Percentiles rank a stretch among this genome's conserved stretches.
These are phyloP conservation scores for Lacerta bilineata DNA, from an alignment of 2,797 vertebrate species.

Conservation along the genomic window DNA sequence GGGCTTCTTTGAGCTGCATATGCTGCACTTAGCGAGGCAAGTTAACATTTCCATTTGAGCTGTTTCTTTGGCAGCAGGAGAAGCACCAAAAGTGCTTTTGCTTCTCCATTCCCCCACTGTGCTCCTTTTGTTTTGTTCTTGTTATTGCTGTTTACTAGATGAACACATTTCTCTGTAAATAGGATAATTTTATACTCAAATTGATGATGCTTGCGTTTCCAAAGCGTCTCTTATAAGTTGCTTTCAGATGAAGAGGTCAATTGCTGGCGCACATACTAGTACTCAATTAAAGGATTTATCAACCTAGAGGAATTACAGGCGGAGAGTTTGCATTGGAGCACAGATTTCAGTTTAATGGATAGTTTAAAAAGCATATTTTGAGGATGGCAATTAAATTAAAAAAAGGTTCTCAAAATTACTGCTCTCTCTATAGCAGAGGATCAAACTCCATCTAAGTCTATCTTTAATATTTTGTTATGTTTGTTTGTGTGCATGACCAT, in stretches of 20 bases:
- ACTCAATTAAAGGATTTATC: constrained; percentile 73
- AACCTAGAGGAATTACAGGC: constrained; percentile 63
- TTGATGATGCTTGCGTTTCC: constrained; percentile 66
- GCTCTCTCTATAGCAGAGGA: constrained; percentile 69
- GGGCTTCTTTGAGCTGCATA: neutral
- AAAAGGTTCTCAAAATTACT: constrained; percentile 66
- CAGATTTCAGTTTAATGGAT: constrained; percentile 70
- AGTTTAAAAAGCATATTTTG: constrained; percentile 72
- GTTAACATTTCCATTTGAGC: neutral
- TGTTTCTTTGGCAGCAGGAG: constrained; percentile 21
- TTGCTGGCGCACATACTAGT: constrained; percentile 59
- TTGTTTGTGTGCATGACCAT: constrained; percentile 65
- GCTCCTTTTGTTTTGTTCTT: constrained; percentile 31
- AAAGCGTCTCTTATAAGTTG: constrained; percentile 63
- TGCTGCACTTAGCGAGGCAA: neutral
- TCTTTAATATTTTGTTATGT: constrained; percentile 76
- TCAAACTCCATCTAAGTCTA: constrained; percentile 72
- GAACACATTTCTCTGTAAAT: constrained; percentile 61
- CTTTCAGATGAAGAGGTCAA: constrained; percentile 68
- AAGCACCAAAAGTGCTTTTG: constrained; percentile 41
- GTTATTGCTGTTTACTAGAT: constrained; percentile 54
- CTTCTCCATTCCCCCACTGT: constrained; percentile 53
- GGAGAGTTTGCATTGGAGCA: constrained; percentile 64
- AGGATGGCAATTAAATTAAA: constrained; percentile 58
- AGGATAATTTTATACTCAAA: constrained; percentile 59